Conservation (phyloP, 1,140 invertebrate genomes). For the Glossosoma conforme region DNA sequence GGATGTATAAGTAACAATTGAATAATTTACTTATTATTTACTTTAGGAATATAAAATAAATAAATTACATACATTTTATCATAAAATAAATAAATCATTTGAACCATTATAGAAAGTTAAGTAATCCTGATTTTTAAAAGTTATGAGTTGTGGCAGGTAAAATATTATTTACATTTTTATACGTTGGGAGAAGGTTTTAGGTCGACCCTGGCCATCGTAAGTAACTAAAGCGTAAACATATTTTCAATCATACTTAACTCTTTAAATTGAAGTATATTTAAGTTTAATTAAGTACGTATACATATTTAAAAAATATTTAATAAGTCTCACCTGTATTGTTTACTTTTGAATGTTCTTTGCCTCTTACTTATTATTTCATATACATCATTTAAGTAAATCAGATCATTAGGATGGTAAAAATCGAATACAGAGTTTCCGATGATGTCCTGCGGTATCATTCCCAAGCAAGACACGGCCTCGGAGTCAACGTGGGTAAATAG, state of each 20-base stretch:
- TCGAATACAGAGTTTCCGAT: slow-evolving; percentile 75
- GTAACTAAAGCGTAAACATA: neutral
- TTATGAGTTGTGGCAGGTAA: too few species aligned
- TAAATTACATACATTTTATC: too few species aligned
- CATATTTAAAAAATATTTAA: neutral
- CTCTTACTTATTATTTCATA: slow-evolving; percentile 73
- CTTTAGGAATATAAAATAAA: too few species aligned
- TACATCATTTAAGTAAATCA: slow-evolving; percentile 70
- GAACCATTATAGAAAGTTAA: too few species aligned
- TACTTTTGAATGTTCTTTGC: slow-evolving; percentile 61
- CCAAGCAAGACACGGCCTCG: slow-evolving; percentile 74
- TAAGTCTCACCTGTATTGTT: slow-evolving; percentile 54
- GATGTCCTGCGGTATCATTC: slow-evolving; percentile 86
- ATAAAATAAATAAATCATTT: too few species aligned
- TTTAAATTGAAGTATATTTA: neutral
- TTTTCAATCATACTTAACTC: neutral
- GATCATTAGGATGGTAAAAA: slow-evolving; percentile 84
- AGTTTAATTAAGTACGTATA: neutral
- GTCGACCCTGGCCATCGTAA: too few species aligned
- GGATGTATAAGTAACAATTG: too few species aligned
- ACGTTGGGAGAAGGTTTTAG: too few species aligned
- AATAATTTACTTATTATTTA: too few species aligned
- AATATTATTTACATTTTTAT: too few species aligned
- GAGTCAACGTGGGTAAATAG: slow-evolving; percentile 70
- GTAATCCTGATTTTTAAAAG: too few species aligned